Percentiles rank a stretch among this genome's conserved stretches.
These are phyloP conservation scores for Aphelenchoides besseyi DNA, from an alignment of 1,140 invertebrate genomes.

Conservation along the genomic window DNA sequence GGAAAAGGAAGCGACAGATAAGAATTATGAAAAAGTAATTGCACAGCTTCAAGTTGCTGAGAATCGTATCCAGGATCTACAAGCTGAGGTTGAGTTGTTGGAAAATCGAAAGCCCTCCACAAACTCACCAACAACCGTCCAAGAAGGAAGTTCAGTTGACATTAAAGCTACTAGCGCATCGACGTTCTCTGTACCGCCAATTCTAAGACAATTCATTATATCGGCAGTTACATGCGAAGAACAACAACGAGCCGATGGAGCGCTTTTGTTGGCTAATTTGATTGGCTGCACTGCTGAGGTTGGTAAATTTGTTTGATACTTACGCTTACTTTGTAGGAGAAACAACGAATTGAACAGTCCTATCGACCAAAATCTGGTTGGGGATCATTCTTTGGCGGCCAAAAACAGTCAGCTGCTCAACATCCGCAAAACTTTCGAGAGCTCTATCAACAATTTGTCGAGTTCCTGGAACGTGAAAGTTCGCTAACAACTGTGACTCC, in stretches of 20 bases:
- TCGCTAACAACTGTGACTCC: background rate
- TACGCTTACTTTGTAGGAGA: conserved; percentile 10
- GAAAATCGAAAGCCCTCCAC: background rate
- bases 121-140: background rate
- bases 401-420: background rate
- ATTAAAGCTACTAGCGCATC: background rate
- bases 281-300: conserved; percentile 15
- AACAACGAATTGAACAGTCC: background rate
- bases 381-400: conserved; percentile 6
- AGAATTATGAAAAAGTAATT: background rate
- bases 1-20: background rate
- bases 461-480: conserved; percentile 18
- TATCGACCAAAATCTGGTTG: background rate
- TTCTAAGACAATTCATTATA: conserved; percentile 13
- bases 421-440: conserved; percentile 12
- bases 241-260: conserved; percentile 11
- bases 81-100: conserved; percentile 4
- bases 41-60: background rate
- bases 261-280: conserved; percentile 16
- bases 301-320: background rate
- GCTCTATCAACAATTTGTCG: conserved; percentile 1
- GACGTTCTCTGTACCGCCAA: background rate
- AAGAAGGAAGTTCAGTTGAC: background rate
- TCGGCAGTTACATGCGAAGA: conserved; percentile 14
- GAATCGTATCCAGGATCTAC: background rate